These are phyloP conservation scores for Clavelina lepadiformis DNA, from an alignment of 23 tunicate genomes.

Conservation along the genomic window DNA sequence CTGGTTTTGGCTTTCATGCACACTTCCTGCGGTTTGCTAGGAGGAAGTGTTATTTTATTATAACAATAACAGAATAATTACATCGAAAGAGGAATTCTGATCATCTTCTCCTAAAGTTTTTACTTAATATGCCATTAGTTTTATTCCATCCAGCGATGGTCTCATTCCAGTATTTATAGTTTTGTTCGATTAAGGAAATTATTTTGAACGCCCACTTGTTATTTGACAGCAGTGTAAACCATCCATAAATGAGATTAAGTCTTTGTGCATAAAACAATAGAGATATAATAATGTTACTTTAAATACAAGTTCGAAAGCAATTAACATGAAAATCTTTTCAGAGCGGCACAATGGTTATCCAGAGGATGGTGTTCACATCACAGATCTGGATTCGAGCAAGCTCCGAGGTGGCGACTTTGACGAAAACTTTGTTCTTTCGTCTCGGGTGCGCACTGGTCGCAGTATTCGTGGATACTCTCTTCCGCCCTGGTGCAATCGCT, in stretches of 20 bases:
- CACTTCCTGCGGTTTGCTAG: too few species aligned
- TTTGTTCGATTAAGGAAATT: too few species aligned
- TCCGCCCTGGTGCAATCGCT: conserved; percentile 74
- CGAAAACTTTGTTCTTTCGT: conserved; percentile 83
- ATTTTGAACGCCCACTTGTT: too few species aligned
- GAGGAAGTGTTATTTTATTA: too few species aligned
- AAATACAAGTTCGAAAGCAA: background rate
- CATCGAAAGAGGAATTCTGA: too few species aligned
- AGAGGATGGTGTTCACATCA: conserved; percentile 57
- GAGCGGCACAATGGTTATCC: conserved; percentile 84
- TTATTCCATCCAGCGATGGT: too few species aligned
- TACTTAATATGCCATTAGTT: too few species aligned
- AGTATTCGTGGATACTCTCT: conserved; percentile 77
- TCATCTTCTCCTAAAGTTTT: too few species aligned
- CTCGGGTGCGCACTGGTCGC: conserved; percentile 86
- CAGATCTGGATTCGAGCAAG: conserved; percentile 61
- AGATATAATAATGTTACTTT: background rate
- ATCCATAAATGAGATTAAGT: background rate
- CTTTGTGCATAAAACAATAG: background rate
- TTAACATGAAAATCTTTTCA: too few species aligned
- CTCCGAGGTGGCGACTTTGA: conserved; percentile 68
- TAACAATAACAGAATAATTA: too few species aligned
- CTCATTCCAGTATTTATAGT: too few species aligned
- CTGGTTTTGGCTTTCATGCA: too few species aligned
- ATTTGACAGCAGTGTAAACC: background rate